phyloP scores from a whole-genome alignment of 2,888 invertebrate species.

The Schizaphis graminum region DNA sequence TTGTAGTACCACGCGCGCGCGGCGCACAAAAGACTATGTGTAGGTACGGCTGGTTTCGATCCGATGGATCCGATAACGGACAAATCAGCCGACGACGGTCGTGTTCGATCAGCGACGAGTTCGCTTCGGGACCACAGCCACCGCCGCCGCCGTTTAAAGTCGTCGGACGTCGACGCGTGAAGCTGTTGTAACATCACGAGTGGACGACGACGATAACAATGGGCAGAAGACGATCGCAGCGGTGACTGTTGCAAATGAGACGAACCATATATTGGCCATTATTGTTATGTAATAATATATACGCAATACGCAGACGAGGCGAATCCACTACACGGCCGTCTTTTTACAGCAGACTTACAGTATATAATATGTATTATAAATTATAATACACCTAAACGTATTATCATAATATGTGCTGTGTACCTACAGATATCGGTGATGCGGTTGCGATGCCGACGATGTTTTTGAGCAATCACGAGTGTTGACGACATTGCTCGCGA shows the following conservation, averaged over 20 bases:
- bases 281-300: not conserved
- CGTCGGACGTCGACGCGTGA: not conserved
- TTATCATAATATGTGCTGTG: not conserved
- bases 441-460: not conserved
- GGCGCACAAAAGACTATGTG: slow-evolving; percentile 1
- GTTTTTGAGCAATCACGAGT: not conserved
- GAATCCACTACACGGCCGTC: not conserved
- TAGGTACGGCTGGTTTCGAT: not conserved
- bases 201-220: not conserved
- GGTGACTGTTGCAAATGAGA: not conserved
- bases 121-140: not conserved
- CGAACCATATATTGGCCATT: not conserved
- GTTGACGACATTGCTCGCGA: not conserved
- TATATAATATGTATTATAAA: not conserved
- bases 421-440: not conserved
- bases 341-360: not conserved
- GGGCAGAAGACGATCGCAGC: not conserved
- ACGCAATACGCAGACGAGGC: not conserved
- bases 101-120: not conserved
- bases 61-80: slow-evolving; percentile 28
- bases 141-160: not conserved
- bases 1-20: slow-evolving; percentile 36
- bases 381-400: not conserved
- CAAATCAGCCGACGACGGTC: slow-evolving; percentile 19
- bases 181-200: not conserved